Conservation (phyloP, 2,797 vertebrate genomes). For the Melanotaenia pygmaea region DNA sequence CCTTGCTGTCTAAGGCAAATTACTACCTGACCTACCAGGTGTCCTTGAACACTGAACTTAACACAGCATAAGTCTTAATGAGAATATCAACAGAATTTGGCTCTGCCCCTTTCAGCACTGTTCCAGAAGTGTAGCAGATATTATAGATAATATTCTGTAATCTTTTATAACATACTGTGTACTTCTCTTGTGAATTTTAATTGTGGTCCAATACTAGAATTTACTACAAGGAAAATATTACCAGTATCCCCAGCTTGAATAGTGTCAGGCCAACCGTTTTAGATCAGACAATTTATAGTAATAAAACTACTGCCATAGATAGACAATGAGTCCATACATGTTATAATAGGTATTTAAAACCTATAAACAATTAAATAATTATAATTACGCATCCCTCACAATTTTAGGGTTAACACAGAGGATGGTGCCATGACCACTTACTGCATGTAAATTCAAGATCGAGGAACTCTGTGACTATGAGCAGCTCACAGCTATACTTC, state of each 20-base stretch:
- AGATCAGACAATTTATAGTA: not conserved
- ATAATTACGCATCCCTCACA: too few relatives aligned
- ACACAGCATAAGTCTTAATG: not conserved
- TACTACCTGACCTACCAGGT: not conserved
- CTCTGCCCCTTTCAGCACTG: not conserved
- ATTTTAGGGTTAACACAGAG: not conserved
- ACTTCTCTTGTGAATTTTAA: not conserved
- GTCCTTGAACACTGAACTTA: constrained; percentile 27
- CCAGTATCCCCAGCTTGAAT: not conserved
- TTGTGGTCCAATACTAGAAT: not conserved
- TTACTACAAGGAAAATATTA: not conserved
- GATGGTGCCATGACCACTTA: constrained; percentile 76
- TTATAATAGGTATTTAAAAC: not conserved
- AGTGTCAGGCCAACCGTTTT: not conserved
- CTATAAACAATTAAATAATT: not conserved
- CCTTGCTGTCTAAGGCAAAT: not conserved
- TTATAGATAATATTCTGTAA: not conserved
- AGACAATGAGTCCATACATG: not conserved
- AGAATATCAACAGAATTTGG: not conserved
- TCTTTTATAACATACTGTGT: not conserved
- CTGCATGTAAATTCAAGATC: constrained; percentile 91
- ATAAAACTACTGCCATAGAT: not conserved
- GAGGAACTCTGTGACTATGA: constrained; percentile 94
- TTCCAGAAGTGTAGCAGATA: not conserved
- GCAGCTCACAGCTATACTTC: constrained; percentile 94